phyloP scores from a whole-genome alignment of 2,888 invertebrate species.

The Plusia festucae region DNA sequence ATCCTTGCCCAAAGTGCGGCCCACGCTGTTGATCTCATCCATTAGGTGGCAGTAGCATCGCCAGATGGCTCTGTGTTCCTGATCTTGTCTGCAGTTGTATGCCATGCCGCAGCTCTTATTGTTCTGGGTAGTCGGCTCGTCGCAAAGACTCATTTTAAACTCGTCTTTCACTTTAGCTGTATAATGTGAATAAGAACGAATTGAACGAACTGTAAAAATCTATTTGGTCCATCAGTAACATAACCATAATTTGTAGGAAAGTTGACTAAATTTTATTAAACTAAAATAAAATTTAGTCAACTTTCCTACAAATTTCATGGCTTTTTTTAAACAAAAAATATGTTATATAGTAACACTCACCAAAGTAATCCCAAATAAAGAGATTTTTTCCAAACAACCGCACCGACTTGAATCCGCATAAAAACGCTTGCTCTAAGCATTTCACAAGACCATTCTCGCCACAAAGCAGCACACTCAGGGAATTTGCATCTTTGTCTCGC shows the following conservation, averaged over 20 bases:
- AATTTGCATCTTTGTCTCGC: constrained; percentile 94
- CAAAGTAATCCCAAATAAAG: constrained; percentile 99
- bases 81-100: constrained; percentile 84
- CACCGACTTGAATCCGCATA: constrained; percentile 98
- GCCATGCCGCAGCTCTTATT: constrained; percentile 79
- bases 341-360: constrained; percentile 85
- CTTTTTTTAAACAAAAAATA: constrained; percentile 3
- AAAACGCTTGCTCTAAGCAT: constrained; percentile 97
- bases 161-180: constrained; percentile 94
- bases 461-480: constrained; percentile 97
- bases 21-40: constrained; percentile 95
- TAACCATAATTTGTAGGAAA: no score
- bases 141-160: constrained; percentile 92
- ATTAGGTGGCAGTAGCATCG: constrained; percentile 96
- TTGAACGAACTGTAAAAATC: no score
- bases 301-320: no score
- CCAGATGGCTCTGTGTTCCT: constrained; percentile 93
- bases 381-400: constrained; percentile 97
- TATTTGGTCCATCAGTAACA: no score
- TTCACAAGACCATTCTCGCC: constrained; percentile 98
- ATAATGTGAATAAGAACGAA: neutral
- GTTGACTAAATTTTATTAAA: no score
- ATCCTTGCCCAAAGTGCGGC: constrained; percentile 97
- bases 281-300: no score
- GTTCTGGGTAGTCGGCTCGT: constrained; percentile 84